Base-by-base conservation (phyloP, 1,140 invertebrate species). In the Micrasema longulum region DNA sequence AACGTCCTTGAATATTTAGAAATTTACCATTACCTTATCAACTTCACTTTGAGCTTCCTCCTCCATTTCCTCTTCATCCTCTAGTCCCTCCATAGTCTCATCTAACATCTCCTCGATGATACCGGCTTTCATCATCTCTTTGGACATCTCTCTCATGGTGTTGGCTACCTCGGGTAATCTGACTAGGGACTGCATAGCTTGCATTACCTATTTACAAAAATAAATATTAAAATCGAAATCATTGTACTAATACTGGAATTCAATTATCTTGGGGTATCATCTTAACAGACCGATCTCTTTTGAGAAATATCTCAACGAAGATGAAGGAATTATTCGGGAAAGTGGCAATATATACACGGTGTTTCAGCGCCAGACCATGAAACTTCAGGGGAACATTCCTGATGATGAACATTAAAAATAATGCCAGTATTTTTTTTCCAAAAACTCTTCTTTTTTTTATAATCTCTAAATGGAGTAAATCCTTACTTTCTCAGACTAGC, bases 91-190 rank as follows among this genome's bases (percentile, higher is more conserved):
- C 90, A 99, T 93, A 26, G 97, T 97, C 82, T 99, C 98, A 76
- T 99, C 97, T 43, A 99, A 85, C 97, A 99, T 99, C 86, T 99
- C 97, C 81, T 99, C 97, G 69, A 99, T 96, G 48, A 99, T 98
- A n/a, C 97, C 97, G 5, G 97, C 96, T 83, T 93, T 96, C 94
- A 97, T 99, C 97, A 99, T 99, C 88, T 99, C 97, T 83, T 96
- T 97, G 0, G 97, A 98, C 84, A 99, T 87, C 76, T 99, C 97
- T 79, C 96, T 90, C 98, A 99, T 99, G 0, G 96, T 97, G 14
- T 91, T 90, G 1, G 95, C 94, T 16, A 99, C 91, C 85, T 99
- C 97, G 0, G 96, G 96, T 4, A 99, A 87, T 77, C 92, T 90
- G 0, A 99, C 84, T 7, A 99, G 82, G 35, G 89, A 89, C 78